These are phyloP conservation scores for Scolopax rusticola DNA, from an alignment of 2,797 vertebrate species.

Conservation along the genomic window DNA sequence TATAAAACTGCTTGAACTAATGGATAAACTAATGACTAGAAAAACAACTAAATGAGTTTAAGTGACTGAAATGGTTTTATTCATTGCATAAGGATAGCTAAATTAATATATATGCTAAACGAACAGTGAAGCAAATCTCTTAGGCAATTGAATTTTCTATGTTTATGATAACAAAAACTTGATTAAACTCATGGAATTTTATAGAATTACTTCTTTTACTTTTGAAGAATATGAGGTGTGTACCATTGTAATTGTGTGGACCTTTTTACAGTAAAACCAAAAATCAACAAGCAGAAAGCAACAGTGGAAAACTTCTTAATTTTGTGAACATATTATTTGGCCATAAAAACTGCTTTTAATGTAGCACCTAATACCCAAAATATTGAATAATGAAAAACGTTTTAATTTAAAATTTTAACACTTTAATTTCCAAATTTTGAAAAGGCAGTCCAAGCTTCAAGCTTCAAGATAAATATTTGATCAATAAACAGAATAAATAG, in stretches of 20 bases:
- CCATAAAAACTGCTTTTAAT: neutral
- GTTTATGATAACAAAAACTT: neutral
- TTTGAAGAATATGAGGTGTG: neutral
- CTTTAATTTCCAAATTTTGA: neutral
- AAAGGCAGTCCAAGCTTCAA: neutral
- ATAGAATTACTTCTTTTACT: neutral
- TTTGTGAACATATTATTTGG: neutral
- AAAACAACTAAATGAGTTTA: slow-evolving; percentile 23
- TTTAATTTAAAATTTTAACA: neutral
- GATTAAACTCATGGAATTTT: neutral
- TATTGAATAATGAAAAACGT: neutral
- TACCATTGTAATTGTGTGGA: neutral
- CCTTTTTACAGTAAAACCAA: neutral
- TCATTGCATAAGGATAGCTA: neutral
- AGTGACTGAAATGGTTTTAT: slow-evolving; percentile 11
- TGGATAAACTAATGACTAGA: neutral
- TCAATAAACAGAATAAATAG: neutral
- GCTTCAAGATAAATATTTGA: neutral
- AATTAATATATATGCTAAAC: neutral
- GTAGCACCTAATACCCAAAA: neutral
- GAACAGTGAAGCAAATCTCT: slow-evolving; percentile 1
- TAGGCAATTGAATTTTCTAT: neutral
- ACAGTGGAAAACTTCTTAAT: neutral
- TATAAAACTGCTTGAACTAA: slow-evolving; percentile 14
- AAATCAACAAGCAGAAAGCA: neutral